Evolutionary conservation across 2,888 invertebrate species (phyloP), one percentile per base, ranked within the genome.

Genomic region (Pachydiplax longipennis): DNA sequence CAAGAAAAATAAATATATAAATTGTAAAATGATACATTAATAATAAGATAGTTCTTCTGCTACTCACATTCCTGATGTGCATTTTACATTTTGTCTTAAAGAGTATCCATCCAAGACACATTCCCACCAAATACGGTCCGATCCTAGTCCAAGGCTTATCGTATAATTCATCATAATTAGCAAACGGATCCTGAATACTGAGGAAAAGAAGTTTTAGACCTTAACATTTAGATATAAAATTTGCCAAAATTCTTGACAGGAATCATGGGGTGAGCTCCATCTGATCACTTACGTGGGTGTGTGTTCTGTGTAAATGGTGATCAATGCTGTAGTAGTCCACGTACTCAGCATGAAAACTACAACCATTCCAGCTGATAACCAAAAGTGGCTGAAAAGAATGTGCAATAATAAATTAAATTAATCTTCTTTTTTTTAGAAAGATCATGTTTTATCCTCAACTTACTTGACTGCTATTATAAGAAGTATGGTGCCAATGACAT

Each of bases 401-500:
- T n/a, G n/a, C n/a, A n/a, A n/a, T 90, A 48, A 40, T 15, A n/a
- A 13, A n/a, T 35, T 81, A 2, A 81, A 8, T 48, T 83, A 25
- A 81, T 5, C 37, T 18, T 81, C 10, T 31, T 5, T 73, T 13
- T 31, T 31, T 8, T 25, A 2, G 10, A 13, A 31, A 73, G 22
- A n/a, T 73, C 31, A 3, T 73, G 2, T 31, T 73, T 73, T 31
- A 31, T 12, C 10, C 1, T 13, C 8, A 80, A 92, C 92, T 93
- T 93, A 95, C 95, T 94, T 96, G 25, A 97, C 96, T 0, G 97
- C 97, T 87, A 98, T 93, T 90, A 98, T 97, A 22, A 98, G 95
- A 58, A 98, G 96, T 10, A 98, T 95, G 0, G 97, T 97, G 91
- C 97, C 97, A 92, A 98, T 95, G 0, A 97, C 96, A 93, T 98